Conservation (phyloP, 2,797 vertebrate species). For the Alectoris magna region DNA sequence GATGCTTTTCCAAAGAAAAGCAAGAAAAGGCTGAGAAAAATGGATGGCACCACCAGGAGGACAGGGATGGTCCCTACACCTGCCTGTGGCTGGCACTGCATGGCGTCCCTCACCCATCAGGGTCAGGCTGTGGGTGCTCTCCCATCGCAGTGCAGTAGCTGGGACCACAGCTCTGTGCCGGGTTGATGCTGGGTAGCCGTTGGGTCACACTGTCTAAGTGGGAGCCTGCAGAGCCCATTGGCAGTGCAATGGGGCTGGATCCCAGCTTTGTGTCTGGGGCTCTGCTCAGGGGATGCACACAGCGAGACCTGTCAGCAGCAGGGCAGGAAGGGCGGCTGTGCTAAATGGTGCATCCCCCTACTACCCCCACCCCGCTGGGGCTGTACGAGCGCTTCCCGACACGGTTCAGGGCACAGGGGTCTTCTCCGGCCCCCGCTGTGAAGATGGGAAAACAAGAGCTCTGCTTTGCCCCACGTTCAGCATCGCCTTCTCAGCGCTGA, state of each 20-base stretch:
- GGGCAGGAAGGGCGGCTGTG: not conserved
- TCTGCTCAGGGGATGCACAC: accelerated
- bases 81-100: too few relatives aligned
- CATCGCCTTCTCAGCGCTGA: accelerated
- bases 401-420: not conserved
- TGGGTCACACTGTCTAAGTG: accelerated
- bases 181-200: accelerated
- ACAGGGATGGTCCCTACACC: not conserved
- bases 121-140: too few relatives aligned
- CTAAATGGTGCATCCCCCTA: not conserved
- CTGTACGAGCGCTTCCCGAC: not conserved
- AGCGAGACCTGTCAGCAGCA: not conserved
- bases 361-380: not conserved
- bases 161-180: accelerated
- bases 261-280: accelerated
- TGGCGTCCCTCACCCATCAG: too few relatives aligned
- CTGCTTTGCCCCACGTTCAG: accelerated
- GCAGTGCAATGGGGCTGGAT: not conserved
- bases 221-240: not conserved
- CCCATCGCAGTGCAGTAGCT: accelerated
- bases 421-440: accelerated
- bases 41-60: not conserved
- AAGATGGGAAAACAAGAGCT: not conserved
- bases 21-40: not conserved
- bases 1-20: not conserved